Conservation (phyloP, 92 coral and sea anemone genomes). For the Palythoa heliodiscus region DNA sequence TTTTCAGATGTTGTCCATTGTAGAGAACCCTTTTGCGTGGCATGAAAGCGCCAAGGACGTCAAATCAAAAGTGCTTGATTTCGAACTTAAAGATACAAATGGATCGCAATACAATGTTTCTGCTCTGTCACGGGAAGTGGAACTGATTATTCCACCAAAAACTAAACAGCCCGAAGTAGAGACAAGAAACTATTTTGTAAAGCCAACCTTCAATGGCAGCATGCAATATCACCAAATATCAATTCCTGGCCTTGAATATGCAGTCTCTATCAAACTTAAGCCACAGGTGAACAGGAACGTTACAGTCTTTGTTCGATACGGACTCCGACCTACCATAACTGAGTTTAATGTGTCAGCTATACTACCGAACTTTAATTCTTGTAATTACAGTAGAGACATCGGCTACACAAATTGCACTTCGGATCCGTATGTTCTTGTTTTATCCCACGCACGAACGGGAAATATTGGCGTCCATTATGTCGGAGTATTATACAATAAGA, state of each 20-base stretch:
- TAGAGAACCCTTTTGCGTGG: slow-evolving; percentile 83
- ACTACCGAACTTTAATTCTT: slow-evolving; percentile 70
- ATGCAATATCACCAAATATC: slow-evolving; percentile 75
- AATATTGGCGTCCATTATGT: slow-evolving; percentile 71
- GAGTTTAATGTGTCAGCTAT: slow-evolving; percentile 62
- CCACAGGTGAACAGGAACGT: slow-evolving; percentile 52
- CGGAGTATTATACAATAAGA: slow-evolving; percentile 51
- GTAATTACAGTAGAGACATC: slow-evolving; percentile 36
- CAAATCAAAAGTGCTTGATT: slow-evolving; percentile 75
- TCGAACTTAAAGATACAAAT: slow-evolving; percentile 64
- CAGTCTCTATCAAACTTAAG: slow-evolving; percentile 57
- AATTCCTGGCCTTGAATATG: slow-evolving; percentile 76
- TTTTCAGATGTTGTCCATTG: slow-evolving; percentile 64
- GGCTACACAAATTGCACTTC: slow-evolving; percentile 62
- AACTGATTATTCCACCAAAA: slow-evolving; percentile 62
- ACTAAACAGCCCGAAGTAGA: background rate
- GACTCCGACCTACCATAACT: slow-evolving; percentile 60
- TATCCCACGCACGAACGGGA: slow-evolving; percentile 69
- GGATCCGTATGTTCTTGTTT: slow-evolving; percentile 64
- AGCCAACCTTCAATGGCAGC: slow-evolving; percentile 73
- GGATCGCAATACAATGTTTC: slow-evolving; percentile 63
- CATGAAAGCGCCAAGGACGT: slow-evolving; percentile 68
- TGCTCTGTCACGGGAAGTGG: slow-evolving; percentile 59
- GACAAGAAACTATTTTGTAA: slow-evolving; percentile 53
- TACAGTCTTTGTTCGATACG: slow-evolving; percentile 69